Percentiles rank a stretch among this genome's conserved stretches.
Conservation (phyloP, 1,140 invertebrate genomes). For the Maniola jurtina region DNA sequence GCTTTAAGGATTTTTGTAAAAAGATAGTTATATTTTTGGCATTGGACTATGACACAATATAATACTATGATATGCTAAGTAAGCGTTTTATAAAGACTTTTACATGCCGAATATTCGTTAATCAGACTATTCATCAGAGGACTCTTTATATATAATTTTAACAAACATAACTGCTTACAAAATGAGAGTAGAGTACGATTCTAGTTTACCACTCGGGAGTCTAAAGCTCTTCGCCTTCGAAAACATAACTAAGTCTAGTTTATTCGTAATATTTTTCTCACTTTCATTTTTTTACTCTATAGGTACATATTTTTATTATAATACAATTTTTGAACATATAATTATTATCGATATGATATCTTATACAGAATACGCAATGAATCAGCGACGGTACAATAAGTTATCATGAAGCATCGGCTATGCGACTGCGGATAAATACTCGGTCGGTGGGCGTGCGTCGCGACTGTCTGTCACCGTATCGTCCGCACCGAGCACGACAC, state of each 20-base stretch:
- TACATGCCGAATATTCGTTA: slow-evolving; percentile 78
- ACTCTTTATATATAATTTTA: slow-evolving; percentile 78
- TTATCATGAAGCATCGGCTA: slow-evolving; percentile 70
- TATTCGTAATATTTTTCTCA: slow-evolving; percentile 78
- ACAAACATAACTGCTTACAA: slow-evolving; percentile 78
- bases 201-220: slow-evolving; percentile 61
- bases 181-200: slow-evolving; percentile 71
- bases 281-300: slow-evolving; percentile 77
- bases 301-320: slow-evolving; percentile 75
- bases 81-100: slow-evolving; percentile 79
- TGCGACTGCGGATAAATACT: slow-evolving; percentile 71
- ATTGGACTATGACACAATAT: slow-evolving; percentile 79
- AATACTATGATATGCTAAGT: slow-evolving; percentile 79
- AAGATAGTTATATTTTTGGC: slow-evolving; percentile 80
- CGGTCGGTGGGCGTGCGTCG: slow-evolving; percentile 53
- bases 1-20: slow-evolving; percentile 76
- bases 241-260: slow-evolving; percentile 75
- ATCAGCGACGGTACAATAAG: slow-evolving; percentile 73
- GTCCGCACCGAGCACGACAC: slow-evolving; percentile 40
- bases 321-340: slow-evolving; percentile 79
- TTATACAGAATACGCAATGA: slow-evolving; percentile 75
- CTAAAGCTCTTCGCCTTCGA: slow-evolving; percentile 69
- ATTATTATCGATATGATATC: slow-evolving; percentile 74
- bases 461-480: slow-evolving; percentile 30
- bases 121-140: slow-evolving; percentile 79